Evolutionary conservation across 2,797 vertebrate species (phyloP).

Genomic region (Cirrhinus mrigala): DNA sequence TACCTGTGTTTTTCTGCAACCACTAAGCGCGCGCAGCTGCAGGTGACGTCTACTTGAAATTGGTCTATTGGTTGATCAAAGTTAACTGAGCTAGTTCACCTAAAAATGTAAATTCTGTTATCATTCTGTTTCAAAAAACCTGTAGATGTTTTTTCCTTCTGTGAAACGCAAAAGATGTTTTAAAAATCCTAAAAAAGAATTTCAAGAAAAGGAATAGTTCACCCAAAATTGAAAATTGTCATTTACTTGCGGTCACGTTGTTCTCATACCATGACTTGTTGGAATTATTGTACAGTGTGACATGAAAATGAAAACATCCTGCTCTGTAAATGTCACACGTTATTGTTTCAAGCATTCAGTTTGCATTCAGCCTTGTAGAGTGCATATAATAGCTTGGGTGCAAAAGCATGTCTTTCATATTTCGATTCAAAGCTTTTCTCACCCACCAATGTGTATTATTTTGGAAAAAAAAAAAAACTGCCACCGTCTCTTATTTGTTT

Average conservation of each 20-base stretch:
- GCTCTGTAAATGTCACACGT: background rate
- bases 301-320: background rate
- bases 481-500: constrained; percentile 53
- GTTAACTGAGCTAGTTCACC: background rate
- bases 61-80: background rate
- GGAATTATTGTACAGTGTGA: constrained; percentile 1
- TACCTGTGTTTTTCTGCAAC: no score
- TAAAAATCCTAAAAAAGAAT: background rate
- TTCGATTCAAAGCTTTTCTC: background rate
- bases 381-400: background rate
- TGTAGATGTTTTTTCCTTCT: background rate
- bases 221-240: background rate
- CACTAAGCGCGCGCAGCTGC: no score
- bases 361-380: background rate
- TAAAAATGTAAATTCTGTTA: background rate
- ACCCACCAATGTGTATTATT: constrained; percentile 28
- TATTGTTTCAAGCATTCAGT: background rate
- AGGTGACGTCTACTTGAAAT: no score
- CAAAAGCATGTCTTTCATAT: background rate
- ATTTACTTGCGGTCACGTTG: no score
- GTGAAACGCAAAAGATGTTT: background rate
- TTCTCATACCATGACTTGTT: background rate
- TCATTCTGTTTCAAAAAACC: background rate
- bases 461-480: constrained; percentile 13
- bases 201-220: background rate